These are phyloP conservation scores for Choristoneura rosaceana DNA, from an alignment of 2,888 invertebrate species.

Conservation along the genomic window DNA sequence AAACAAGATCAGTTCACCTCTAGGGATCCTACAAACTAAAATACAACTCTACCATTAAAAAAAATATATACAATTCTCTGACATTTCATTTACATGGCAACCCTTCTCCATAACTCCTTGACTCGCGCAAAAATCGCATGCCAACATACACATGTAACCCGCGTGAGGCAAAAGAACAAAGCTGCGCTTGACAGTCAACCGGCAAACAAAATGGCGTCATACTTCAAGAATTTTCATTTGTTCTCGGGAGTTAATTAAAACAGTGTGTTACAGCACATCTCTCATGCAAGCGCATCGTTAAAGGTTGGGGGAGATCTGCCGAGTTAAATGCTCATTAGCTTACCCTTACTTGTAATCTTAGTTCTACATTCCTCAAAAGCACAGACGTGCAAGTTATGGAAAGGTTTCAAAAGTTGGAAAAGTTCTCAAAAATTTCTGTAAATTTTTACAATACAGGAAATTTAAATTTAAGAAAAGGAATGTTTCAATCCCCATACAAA, in stretches of 20 bases:
- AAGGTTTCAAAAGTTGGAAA: too few relatives aligned
- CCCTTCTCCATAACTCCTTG: not conserved
- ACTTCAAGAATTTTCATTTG: constrained; percentile 42
- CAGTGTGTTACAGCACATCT: constrained; percentile 36
- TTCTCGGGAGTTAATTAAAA: constrained; percentile 41
- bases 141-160: not conserved
- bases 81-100: not conserved
- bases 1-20: too few relatives aligned
- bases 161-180: constrained; percentile 10
- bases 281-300: constrained; percentile 23
- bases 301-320: constrained; percentile 30
- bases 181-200: constrained; percentile 22
- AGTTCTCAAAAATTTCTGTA: too few relatives aligned
- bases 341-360: too few relatives aligned
- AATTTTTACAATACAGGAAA: too few relatives aligned
- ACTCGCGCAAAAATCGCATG: not conserved
- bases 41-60: too few relatives aligned
- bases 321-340: too few relatives aligned
- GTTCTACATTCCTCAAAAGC: too few relatives aligned
- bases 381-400: too few relatives aligned
- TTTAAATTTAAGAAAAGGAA: too few relatives aligned
- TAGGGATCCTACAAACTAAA: too few relatives aligned
- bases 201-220: constrained; percentile 37
- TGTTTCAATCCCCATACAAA: too few relatives aligned
- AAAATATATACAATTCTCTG: not conserved